Evolutionary conservation across 2,888 invertebrate species (phyloP).

Genomic region (Conops quadrifasciatus): DNA sequence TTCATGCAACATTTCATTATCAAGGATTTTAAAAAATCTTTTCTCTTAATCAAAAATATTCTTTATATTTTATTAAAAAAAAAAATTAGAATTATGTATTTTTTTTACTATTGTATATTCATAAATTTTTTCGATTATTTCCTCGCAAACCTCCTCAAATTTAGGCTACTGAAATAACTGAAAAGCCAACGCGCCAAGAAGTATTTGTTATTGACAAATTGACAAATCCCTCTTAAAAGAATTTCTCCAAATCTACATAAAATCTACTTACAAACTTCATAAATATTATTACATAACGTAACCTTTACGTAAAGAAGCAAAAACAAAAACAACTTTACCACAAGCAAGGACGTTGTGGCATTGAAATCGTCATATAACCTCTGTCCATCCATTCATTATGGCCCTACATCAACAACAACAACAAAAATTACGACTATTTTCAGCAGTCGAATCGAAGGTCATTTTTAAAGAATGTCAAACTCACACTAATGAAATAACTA

Average conservation of each 20-base stretch:
- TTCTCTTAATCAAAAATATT: no score
- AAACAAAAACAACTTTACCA: slow-evolving; percentile 1
- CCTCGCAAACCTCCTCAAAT: no score
- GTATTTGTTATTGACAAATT: no score
- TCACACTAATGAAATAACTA: neutral
- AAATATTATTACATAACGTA: neutral
- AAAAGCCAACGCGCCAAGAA: no score
- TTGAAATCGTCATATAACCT: slow-evolving; percentile 8
- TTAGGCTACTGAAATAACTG: no score
- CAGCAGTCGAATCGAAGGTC: slow-evolving; percentile 22
- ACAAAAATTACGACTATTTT: neutral
- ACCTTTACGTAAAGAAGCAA: neutral
- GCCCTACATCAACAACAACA: slow-evolving; percentile 8
- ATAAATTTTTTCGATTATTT: no score
- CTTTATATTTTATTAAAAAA: no score
- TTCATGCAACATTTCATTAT: neutral
- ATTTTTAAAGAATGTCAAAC: slow-evolving; percentile 19
- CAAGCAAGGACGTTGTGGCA: slow-evolving; percentile 3
- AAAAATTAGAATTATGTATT: no score
- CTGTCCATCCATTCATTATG: neutral
- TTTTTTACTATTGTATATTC: no score
- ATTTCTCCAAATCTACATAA: neutral
- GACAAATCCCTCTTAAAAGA: no score
- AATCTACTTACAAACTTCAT: neutral
- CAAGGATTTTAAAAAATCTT: no score